Percentiles rank a stretch among this genome's conserved stretches.
Evolutionary conservation across 2,113 vertebrate species (phyloP).

Genomic region (Neoarius graeffei): DNA sequence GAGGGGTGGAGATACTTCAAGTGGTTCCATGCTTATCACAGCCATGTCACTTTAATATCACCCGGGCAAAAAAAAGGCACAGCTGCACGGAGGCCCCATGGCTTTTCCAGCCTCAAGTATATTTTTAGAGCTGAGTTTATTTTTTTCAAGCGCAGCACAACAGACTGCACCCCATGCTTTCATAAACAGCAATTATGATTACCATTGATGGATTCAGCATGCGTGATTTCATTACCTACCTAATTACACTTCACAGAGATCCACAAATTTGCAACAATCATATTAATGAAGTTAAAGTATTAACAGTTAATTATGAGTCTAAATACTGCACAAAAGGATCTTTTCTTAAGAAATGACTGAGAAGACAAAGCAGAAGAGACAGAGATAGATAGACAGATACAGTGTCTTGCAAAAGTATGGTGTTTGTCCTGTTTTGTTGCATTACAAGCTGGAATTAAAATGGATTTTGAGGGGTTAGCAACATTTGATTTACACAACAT

Average conservation of each 20-base stretch:
- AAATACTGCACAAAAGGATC: conserved; percentile 50
- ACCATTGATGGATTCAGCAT: conserved; percentile 74
- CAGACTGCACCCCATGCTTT: conserved; percentile 57
- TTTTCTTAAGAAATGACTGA: conserved; percentile 59
- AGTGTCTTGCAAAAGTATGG: too few species aligned
- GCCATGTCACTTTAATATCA: conserved; percentile 40
- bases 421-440: too few species aligned
- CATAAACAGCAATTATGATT: conserved; percentile 73
- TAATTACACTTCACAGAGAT: conserved; percentile 73
- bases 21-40: conserved; percentile 58
- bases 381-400: not conserved
- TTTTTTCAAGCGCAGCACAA: conserved; percentile 51
- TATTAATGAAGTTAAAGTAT: conserved; percentile 73
- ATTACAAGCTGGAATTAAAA: too few species aligned
- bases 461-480: too few species aligned
- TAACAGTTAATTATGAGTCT: conserved; percentile 66
- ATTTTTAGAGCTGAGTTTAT: conserved; percentile 66
- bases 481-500: too few species aligned
- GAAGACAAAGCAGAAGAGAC: conserved; percentile 34
- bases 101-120: conserved; percentile 41
- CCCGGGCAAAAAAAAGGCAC: conserved; percentile 37
- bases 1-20: conserved; percentile 47
- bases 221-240: conserved; percentile 68
- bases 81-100: conserved; percentile 23
- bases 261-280: conserved; percentile 69